Percentiles rank a stretch among this genome's conserved stretches.
Evolutionary conservation across 2,113 vertebrate species (phyloP).

Genomic region (Stegostoma tigrinum): DNA sequence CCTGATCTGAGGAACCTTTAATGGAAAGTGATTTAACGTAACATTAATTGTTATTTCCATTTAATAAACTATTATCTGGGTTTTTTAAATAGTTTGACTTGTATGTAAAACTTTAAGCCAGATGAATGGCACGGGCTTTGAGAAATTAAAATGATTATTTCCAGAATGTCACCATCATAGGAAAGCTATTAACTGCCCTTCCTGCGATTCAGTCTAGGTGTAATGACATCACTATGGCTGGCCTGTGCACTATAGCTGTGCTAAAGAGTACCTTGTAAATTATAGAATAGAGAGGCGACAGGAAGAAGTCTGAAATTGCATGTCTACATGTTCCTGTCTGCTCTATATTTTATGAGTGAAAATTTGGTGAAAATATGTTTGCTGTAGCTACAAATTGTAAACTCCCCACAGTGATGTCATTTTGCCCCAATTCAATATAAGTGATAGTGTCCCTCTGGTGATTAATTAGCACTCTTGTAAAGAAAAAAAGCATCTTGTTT

Average conservation of each 20-base stretch:
- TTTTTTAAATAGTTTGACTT: neutral
- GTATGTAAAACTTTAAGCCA: no score
- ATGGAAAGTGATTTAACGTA: conserved; percentile 42
- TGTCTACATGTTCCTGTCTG: conserved; percentile 12
- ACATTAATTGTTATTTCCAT: conserved; percentile 46
- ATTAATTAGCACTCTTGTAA: neutral
- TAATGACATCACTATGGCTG: conserved; percentile 9
- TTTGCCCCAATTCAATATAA: neutral
- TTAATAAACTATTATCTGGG: neutral
- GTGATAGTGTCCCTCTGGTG: neutral
- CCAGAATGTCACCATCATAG: neutral
- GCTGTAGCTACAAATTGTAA: neutral
- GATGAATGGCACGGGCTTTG: no score
- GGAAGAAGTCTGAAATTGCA: conserved; percentile 34
- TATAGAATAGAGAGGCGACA: conserved; percentile 15
- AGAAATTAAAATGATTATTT: neutral
- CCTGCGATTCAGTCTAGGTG: neutral
- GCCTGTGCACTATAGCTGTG: neutral
- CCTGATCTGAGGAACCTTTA: conserved; percentile 42
- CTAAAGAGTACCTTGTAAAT: conserved; percentile 27
- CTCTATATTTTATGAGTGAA: conserved; percentile 35
- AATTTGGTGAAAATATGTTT: conserved; percentile 23
- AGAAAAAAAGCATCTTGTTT: neutral
- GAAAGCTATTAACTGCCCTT: neutral
- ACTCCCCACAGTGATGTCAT: neutral